Conservation (phyloP, 2,113 vertebrate genomes). For the Mirza zaza region DNA sequence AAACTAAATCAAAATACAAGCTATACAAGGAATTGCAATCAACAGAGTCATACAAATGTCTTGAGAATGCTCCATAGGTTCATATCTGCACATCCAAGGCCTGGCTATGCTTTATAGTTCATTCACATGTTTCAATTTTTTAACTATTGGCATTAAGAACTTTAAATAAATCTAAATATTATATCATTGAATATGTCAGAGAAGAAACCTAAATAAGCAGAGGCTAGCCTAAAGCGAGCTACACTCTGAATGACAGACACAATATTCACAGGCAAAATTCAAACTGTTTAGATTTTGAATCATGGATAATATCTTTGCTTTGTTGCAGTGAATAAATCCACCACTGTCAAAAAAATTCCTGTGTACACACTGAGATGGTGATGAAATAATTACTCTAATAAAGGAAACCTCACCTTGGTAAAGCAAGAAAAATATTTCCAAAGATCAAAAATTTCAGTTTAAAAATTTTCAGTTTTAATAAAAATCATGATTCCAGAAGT, state of each 20-base stretch:
- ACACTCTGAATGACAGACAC: not conserved
- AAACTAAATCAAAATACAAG: conserved; percentile 80
- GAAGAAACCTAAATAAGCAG: conserved; percentile 61
- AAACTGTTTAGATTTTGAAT: conserved; percentile 41
- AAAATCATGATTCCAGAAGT: conserved; percentile 49
- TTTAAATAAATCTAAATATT: conserved; percentile 64
- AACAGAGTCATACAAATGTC: conserved; percentile 71
- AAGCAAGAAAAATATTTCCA: conserved; percentile 29
- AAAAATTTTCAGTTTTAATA: not conserved
- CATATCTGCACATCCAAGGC: conserved; percentile 28
- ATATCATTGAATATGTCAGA: conserved; percentile 45
- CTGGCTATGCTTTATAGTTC: conserved; percentile 51
- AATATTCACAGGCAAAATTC: conserved; percentile 39
- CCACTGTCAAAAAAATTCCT: not conserved
- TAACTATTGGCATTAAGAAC: conserved; percentile 74
- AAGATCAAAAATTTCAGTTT: not conserved
- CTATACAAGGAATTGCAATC: conserved; percentile 69
- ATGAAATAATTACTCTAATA: conserved; percentile 35
- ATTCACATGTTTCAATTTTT: conserved; percentile 57
- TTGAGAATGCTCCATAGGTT: conserved; percentile 52
- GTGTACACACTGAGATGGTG: not conserved
- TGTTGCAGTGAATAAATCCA: conserved; percentile 46
- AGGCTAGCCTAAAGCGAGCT: not conserved
- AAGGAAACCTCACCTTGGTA: conserved; percentile 21
- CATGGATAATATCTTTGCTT: conserved; percentile 56